Percentiles rank a stretch among this genome's conserved stretches.
Conservation (phyloP, 2,797 vertebrate species). For the Macropodus opercularis region DNA sequence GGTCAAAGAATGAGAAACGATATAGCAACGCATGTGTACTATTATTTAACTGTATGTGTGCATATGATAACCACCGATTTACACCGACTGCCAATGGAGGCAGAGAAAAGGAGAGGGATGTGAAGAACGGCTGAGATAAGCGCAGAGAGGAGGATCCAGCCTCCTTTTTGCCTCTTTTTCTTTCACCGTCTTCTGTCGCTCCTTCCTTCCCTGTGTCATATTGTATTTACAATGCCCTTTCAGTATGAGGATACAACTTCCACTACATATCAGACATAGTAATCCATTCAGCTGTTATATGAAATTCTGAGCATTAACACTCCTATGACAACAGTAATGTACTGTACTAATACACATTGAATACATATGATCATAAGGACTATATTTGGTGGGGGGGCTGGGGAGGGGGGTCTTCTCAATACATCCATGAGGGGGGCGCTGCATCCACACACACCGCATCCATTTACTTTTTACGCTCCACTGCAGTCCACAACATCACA, state of each 20-base stretch:
- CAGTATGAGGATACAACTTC: constrained; percentile 69
- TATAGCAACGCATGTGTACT: constrained; percentile 53
- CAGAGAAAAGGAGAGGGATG: constrained; percentile 37
- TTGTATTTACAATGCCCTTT: constrained; percentile 79
- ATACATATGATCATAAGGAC: constrained; percentile 81
- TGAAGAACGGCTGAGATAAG: constrained; percentile 50
- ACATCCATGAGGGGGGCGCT: constrained; percentile 7
- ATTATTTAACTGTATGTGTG: constrained; percentile 59
- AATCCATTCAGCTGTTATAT: constrained; percentile 76
- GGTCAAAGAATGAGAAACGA: constrained; percentile 65
- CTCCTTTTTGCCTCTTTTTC: constrained; percentile 66
- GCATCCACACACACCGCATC: constrained; percentile 33
- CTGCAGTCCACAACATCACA: constrained; percentile 30
- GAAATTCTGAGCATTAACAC: constrained; percentile 82
- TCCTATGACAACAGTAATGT: constrained; percentile 98
- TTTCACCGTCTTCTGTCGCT: constrained; percentile 47
- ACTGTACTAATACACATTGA: constrained; percentile 94
- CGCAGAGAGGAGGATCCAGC: constrained; percentile 89
- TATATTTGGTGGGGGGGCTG: constrained; percentile 68
- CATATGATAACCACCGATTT: constrained; percentile 65
- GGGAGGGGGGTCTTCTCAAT: constrained; percentile 1
- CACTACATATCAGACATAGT: constrained; percentile 83
- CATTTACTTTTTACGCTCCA: constrained; percentile 24
- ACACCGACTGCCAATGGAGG: constrained; percentile 62
- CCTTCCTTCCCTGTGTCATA: constrained; percentile 36